These are phyloP conservation scores for Onychomys torridus DNA, from an alignment of 2,797 vertebrate species.

Conservation along the genomic window DNA sequence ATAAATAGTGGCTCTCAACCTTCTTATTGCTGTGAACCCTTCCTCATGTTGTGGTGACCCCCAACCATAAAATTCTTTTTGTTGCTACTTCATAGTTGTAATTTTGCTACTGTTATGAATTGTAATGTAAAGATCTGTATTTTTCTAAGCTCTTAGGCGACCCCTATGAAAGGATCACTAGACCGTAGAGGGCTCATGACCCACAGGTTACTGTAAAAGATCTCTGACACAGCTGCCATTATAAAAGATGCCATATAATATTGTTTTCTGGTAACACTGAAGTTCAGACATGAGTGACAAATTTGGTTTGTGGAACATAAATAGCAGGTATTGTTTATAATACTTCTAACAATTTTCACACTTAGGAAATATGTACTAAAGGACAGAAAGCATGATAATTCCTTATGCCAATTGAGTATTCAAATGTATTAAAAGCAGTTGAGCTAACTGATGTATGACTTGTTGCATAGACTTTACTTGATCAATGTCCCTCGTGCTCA, in stretches of 20 bases:
- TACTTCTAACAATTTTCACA: not conserved
- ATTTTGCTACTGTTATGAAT: not conserved
- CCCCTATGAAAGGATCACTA: not conserved
- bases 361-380: constrained; percentile 14
- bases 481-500: not conserved
- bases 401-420: not conserved
- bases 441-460: not conserved
- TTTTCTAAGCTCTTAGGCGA: not conserved
- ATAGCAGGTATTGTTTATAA: not conserved
- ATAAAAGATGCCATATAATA: not conserved
- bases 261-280: not conserved
- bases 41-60: not conserved
- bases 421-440: not conserved
- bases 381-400: not conserved
- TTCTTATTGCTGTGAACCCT: not conserved
- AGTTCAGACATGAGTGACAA: not conserved
- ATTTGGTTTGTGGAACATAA: not conserved
- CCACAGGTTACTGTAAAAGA: not conserved
- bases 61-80: not conserved
- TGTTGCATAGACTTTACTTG: not conserved
- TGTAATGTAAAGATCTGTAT: not conserved
- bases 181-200: not conserved
- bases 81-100: not conserved
- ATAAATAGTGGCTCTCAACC: not conserved
- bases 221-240: constrained; percentile 34